Percentiles rank a stretch among this genome's conserved stretches.
Evolutionary conservation across 2,113 vertebrate genomes (phyloP).

Genomic region (Podiceps cristatus): DNA sequence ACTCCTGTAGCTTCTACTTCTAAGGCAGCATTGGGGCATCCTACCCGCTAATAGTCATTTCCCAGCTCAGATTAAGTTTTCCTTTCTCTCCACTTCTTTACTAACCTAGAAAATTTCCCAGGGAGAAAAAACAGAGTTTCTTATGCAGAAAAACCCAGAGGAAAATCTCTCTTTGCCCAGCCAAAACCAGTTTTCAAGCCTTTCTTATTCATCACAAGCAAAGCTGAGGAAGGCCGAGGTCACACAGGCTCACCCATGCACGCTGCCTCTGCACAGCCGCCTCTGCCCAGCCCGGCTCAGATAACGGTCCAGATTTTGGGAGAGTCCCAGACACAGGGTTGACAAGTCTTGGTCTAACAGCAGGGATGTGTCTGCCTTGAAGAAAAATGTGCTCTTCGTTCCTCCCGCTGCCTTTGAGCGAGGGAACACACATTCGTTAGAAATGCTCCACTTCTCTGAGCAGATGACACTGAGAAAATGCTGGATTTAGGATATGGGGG

Average conservation of each 20-base stretch:
- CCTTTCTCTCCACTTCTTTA: neutral
- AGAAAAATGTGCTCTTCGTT: neutral
- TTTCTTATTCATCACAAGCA: neutral
- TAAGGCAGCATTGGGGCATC: neutral
- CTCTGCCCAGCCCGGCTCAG: neutral
- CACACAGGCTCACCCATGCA: accelerated
- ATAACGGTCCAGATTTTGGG: neutral
- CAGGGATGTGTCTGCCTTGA: neutral
- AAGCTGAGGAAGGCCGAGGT: neutral
- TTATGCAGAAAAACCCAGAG: neutral
- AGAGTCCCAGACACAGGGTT: neutral
- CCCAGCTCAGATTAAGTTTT: neutral
- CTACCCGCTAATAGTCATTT: neutral
- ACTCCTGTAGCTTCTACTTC: neutral
- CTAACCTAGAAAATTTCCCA: neutral
- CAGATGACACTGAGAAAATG: neutral
- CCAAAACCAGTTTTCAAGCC: neutral
- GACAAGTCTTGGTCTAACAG: neutral
- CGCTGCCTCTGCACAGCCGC: neutral
- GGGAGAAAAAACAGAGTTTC: neutral
- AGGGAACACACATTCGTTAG: neutral
- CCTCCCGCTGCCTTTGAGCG: neutral
- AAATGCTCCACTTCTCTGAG: neutral
- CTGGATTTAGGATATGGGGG: neutral
- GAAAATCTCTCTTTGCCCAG: neutral